A percentile compares a stretch with the other conserved stretches of the same genome.
These are phyloP conservation scores for Pollimyrus isidori DNA, from an alignment of 2,113 vertebrate species.

Conservation along the genomic window DNA sequence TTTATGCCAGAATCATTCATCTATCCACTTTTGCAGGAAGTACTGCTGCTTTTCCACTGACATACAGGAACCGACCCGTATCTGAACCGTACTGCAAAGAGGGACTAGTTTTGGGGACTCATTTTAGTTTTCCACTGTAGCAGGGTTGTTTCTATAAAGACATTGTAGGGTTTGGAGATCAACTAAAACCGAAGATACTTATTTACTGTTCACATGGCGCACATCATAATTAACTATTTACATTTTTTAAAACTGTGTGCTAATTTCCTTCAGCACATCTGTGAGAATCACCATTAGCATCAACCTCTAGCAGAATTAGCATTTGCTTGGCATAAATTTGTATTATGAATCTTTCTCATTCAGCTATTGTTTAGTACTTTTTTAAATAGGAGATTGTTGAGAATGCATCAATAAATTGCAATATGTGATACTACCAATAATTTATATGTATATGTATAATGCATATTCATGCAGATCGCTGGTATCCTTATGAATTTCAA, in stretches of 20 bases:
- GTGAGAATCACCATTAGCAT: neutral
- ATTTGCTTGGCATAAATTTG: neutral
- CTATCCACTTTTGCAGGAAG: neutral
- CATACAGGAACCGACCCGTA: neutral
- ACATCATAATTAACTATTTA: neutral
- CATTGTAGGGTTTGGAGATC: neutral
- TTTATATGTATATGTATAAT: neutral
- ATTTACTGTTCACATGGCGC: neutral
- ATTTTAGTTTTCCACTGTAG: neutral
- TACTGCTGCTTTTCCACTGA: neutral
- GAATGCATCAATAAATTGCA: neutral
- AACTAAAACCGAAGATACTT: neutral
- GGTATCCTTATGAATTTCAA: neutral
- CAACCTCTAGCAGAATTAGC: neutral
- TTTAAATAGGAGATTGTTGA: neutral
- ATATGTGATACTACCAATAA: neutral
- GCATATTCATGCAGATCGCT: neutral
- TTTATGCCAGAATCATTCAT: neutral
- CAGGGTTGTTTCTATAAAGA: neutral
- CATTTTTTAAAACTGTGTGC: neutral
- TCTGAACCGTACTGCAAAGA: neutral
- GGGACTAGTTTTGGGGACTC: neutral
- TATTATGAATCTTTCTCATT: neutral
- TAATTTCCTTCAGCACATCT: neutral
- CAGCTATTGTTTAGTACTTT: neutral